Conservation (phyloP, 2,797 vertebrate genomes). For the Lemur catta region DNA sequence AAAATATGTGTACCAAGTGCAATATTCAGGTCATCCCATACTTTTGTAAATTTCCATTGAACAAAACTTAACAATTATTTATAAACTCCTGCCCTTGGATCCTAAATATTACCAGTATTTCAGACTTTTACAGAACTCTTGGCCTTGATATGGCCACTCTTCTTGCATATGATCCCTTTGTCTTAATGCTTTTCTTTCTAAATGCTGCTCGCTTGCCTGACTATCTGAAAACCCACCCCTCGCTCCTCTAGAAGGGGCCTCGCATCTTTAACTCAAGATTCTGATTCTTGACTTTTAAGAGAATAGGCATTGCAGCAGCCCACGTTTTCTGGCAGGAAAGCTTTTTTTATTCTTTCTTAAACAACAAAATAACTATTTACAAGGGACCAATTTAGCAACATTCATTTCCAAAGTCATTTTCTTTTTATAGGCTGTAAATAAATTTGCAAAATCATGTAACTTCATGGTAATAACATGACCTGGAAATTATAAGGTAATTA, state of each 20-base stretch:
- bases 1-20: neutral
- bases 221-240: neutral
- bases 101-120: neutral
- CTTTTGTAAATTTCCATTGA: neutral
- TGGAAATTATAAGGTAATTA: conserved; percentile 83
- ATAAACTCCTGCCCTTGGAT: neutral
- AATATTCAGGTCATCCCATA: neutral
- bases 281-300: conserved; percentile 48
- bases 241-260: neutral
- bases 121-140: neutral
- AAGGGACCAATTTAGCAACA: conserved; percentile 71
- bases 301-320: conserved; percentile 35
- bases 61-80: neutral
- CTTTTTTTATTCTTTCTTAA: conserved; percentile 31
- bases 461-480: conserved; percentile 76
- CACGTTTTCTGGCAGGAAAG: conserved; percentile 56
- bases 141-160: neutral
- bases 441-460: conserved; percentile 68
- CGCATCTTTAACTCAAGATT: neutral
- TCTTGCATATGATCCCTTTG: neutral
- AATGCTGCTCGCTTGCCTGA: neutral
- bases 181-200: neutral
- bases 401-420: conserved; percentile 73
- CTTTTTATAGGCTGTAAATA: conserved; percentile 77
- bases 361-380: conserved; percentile 48